Evolutionary conservation across 2,888 invertebrate genomes (phyloP), one percentile per base, ranked within the genome.

Genomic region (Eupsilia transversa): DNA sequence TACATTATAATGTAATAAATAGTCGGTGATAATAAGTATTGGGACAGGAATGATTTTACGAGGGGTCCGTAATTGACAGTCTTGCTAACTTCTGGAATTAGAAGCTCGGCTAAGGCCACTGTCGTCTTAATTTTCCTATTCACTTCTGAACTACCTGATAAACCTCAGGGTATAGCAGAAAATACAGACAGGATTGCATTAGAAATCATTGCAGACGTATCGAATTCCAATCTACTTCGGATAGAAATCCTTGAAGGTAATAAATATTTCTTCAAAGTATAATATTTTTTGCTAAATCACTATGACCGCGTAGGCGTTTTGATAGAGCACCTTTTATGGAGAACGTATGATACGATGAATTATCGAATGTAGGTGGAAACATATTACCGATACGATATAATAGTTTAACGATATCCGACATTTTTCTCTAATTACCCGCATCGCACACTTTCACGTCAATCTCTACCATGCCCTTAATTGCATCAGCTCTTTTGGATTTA

Each of bases 361-460:
- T 79, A 78, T 77, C 57, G 66, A 56, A 73, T 80, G 80, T 84
- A 78, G 86, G 87, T 73, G 77, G 71, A 64, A 81, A 80, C 41
- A 79, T 77, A 79, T 77, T 63, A 82, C 77, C 67, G 61, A 76
- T 74, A 75, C 70, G 69, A 76, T 74, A 80, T 69, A 81, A 78
- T 79, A 65, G 72, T 79, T 77, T 71, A 73, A 82, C 70, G 74
- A 79, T 86, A 68, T 73, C 59, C 43, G 57, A 71, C n/a, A 69
- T 80, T 77, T 80, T 77, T 77, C 76, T 82, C 33, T 67, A 82
- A 82, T 79, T 82, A 82, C 74, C 78, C 64, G 38, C 46, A 78
- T 80, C 71, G 60, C 60, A 76, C 78, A 86, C 87, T 87, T 87
- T 86, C 87, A 69, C 78, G 71, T 63, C 69, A 72, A 80, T 78